phyloP scores from a whole-genome alignment of 1,140 invertebrate genomes.

The Drosophila teissieri region DNA sequence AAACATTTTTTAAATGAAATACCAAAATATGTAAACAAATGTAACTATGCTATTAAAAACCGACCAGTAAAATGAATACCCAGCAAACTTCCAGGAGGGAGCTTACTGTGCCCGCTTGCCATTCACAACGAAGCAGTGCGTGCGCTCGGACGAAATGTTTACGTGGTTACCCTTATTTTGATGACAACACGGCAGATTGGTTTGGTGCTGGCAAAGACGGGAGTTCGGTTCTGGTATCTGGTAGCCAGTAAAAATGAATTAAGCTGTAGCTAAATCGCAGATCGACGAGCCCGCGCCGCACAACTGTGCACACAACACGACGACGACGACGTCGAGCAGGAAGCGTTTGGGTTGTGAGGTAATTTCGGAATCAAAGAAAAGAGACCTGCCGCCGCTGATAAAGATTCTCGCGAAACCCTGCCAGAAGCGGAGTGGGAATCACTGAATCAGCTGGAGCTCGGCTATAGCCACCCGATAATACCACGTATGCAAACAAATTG shows the following conservation, averaged over 20 bases:
- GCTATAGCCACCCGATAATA: conserved; percentile 62
- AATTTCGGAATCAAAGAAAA: conserved; percentile 37
- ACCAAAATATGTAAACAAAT: neutral
- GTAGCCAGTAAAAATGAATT: conserved; percentile 61
- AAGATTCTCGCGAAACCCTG: conserved; percentile 45
- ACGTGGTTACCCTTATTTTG: conserved; percentile 63
- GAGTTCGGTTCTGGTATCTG: conserved; percentile 41
- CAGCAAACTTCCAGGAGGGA: neutral
- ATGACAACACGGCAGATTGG: conserved; percentile 78
- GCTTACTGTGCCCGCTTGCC: neutral
- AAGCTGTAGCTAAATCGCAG: conserved; percentile 44
- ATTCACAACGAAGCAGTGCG: conserved; percentile 43
- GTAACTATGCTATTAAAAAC: neutral
- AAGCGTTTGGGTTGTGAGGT: conserved; percentile 48
- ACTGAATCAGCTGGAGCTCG: conserved; percentile 40
- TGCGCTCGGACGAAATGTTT: conserved; percentile 42
- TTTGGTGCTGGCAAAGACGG: conserved; percentile 47
- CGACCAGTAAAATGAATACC: neutral
- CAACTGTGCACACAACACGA: conserved; percentile 62
- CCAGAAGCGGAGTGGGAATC: conserved; percentile 34
- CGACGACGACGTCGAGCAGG: conserved; percentile 39
- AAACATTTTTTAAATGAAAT: no score
- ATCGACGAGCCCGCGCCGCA: conserved; percentile 27
- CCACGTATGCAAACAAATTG: conserved; percentile 77
- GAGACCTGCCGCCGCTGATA: conserved; percentile 39